Base-by-base conservation (phyloP, 64 coral and sea anemone genomes). In the Anthopleura sola region DNA sequence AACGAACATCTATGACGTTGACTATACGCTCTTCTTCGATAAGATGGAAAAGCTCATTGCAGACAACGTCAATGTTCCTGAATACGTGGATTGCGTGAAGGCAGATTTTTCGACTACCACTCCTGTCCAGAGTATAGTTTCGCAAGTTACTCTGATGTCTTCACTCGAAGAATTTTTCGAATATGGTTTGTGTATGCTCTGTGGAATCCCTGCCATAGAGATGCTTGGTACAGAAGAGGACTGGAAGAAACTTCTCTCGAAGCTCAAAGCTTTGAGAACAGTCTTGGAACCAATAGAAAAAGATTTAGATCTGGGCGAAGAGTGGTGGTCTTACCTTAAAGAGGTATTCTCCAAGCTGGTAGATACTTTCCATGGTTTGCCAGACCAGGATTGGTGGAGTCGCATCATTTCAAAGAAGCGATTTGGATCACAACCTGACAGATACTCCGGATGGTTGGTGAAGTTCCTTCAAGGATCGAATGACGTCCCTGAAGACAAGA, bases 81-180 rank as follows among this genome's bases (percentile, higher is more conserved):
- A 80, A 49, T 91, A 66, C 49, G 85, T 92, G 38, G 76, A 92
- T 44, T 36, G 60, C 29, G 51, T 86, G 60, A 82, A 55, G 23
- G 76, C 75, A 13, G 86, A 93, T 92, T 92, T 92, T 33, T 82
- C 85, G 34, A 84, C 79, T 28, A 88, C 90, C 56, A 92, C 90
- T 13, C 29, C 85, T 83, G 78, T 75, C 16, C 85, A 75, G 66
- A 92, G 78, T 39, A 84, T 92, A 19, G 90, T 84, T 31, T 92
- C 90, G 0, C 90, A 92, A 39, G 84, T 92, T 21, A 55, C 62
- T 36, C 39, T 92, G 37, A 93, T 93, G 91, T 84, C 81, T 5
- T 93, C 91, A 10, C 29, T 93, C 5, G 47, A 93, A 60, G 9
- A 84, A 31, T 92, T 74, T 55, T 92, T 92, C 37, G 18, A 50